Conservation (phyloP, 2,888 invertebrate species). For the Tribolium freemani region DNA sequence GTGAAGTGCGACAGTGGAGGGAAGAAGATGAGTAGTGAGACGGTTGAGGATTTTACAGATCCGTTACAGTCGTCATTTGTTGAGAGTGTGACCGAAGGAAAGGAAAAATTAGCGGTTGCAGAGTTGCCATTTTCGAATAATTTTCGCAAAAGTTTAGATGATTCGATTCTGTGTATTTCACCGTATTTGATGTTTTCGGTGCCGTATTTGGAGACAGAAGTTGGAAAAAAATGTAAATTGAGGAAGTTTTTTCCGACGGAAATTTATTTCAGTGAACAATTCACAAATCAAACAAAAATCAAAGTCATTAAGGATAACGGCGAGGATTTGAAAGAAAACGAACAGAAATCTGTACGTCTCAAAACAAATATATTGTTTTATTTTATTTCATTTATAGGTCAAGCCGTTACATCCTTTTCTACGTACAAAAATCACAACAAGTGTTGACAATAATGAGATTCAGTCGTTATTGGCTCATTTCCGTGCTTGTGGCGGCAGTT, state of each 20-base stretch:
- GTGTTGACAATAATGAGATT: conserved; percentile 76
- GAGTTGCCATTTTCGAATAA: conserved; percentile 76
- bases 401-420: conserved; percentile 83
- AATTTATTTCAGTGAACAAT: conserved; percentile 79
- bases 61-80: conserved; percentile 74
- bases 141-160: conserved; percentile 82
- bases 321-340: conserved; percentile 16
- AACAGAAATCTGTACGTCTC: background rate
- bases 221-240: conserved; percentile 81
- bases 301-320: conserved; percentile 51
- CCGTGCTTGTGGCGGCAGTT: conserved; percentile 86
- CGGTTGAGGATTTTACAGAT: conserved; percentile 86
- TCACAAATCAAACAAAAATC: conserved; percentile 58
- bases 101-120: conserved; percentile 69
- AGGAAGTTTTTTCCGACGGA: conserved; percentile 81
- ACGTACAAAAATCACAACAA: conserved; percentile 76
- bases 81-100: conserved; percentile 32
- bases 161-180: conserved; percentile 84
- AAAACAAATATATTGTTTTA: conserved; percentile 40
- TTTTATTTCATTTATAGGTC: conserved; percentile 56
- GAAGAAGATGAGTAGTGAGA: conserved; percentile 69
- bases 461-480: conserved; percentile 86
- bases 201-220: conserved; percentile 90
- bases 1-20: conserved; percentile 56
- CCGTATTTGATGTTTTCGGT: conserved; percentile 88